Evolutionary conservation across 2,888 invertebrate species (phyloP), one percentile per base, ranked within the genome.

Genomic region (Lypha dubia): DNA sequence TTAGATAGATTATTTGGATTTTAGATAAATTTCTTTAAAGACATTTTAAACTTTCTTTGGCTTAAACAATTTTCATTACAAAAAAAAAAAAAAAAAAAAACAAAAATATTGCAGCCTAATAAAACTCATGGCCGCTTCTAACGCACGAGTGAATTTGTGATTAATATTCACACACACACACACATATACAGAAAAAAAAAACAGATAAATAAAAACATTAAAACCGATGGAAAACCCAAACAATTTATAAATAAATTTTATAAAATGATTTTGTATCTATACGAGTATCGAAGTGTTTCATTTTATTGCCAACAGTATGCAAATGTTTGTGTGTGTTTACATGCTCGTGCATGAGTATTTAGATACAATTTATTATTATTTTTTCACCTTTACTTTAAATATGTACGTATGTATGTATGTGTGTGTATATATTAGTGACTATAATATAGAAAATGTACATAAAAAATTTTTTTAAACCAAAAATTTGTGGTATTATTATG

Each of bases 401-500:
- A 65, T n/a, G n/a, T n/a, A n/a, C n/a, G n/a, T n/a, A n/a, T n/a
- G n/a, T n/a, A n/a, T n/a, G n/a, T n/a, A n/a, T n/a, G n/a, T n/a
- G n/a, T n/a, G n/a, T n/a, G n/a, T n/a, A n/a, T 56, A 35, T 76
- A 76, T 68, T 58, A 76, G 76, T 38, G 58, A 35, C 22, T 65
- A 17, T n/a, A n/a, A n/a, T 51, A 63, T 6, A 60, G 17, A 53
- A 7, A 53, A 67, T 67, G n/a, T n/a, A 49, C 38, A 67, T 58
- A 22, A 11, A 71, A 38, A 73, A 65, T 73, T 65, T 79, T 79
- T 49, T 79, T 49, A 38, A 44, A 77, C 80, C 84, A 68, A 80
- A 76, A 77, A 77, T 81, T 85, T 86, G 86, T 79, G 81, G 86
- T 76, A 74, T 84, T 85, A 86, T 87, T 87, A 84, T 84, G 86